These are phyloP conservation scores for Amphipoea lucens DNA, from an alignment of 2,888 invertebrate genomes.

Conservation along the genomic window DNA sequence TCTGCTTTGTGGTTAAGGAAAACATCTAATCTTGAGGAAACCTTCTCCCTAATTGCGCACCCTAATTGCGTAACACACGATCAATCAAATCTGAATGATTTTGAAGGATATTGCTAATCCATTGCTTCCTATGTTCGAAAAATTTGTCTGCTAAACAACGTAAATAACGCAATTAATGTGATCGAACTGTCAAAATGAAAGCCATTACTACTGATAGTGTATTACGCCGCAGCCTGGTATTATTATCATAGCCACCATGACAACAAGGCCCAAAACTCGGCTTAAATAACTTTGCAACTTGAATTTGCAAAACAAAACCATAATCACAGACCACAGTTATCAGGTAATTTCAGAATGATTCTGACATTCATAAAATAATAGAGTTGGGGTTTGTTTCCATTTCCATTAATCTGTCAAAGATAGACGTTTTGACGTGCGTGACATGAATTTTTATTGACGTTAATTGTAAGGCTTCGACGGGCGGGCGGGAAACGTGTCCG, in stretches of 20 bases:
- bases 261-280: not conserved
- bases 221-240: not conserved
- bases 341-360: not conserved
- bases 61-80: not conserved
- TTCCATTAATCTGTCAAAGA: constrained; percentile 42
- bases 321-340: constrained; percentile 11
- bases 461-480: constrained; percentile 44
- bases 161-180: not conserved
- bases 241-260: not conserved
- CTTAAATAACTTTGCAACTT: not conserved
- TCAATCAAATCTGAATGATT: not conserved
- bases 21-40: not conserved
- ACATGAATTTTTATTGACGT: constrained; percentile 43
- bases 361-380: not conserved
- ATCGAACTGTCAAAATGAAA: not conserved
- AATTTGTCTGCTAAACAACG: not conserved
- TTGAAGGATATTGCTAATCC: not conserved
- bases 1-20: not conserved
- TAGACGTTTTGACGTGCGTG: constrained; percentile 23
- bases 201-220: not conserved
- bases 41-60: not conserved
- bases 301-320: not conserved
- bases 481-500: constrained; percentile 33
- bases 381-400: not conserved
- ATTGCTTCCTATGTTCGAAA: not conserved